Evolutionary conservation across 2,113 vertebrate genomes (phyloP).

Genomic region (Colinus virginianus): DNA sequence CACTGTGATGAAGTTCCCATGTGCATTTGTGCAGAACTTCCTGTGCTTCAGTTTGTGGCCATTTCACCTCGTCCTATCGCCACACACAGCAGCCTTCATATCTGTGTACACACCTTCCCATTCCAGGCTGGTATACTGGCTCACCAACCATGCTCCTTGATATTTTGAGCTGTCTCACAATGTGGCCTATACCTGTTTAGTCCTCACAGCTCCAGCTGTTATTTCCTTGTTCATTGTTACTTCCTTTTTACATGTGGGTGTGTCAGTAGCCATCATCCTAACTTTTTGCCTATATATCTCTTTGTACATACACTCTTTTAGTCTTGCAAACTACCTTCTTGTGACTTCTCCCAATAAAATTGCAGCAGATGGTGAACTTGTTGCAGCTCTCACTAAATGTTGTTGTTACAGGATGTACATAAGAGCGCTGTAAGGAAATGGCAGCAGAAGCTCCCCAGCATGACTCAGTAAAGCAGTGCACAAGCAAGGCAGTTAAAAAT

Average conservation of each 20-base stretch:
- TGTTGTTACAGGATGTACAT: not conserved
- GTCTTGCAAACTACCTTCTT: not conserved
- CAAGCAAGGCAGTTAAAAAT: not conserved
- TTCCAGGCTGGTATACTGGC: not conserved
- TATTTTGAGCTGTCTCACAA: not conserved
- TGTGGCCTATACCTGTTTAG: not conserved
- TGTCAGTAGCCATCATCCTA: not conserved
- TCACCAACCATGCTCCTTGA: not conserved
- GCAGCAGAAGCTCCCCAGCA: not conserved
- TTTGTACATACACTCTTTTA: not conserved
- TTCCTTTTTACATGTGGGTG: not conserved
- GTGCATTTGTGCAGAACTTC: too few species aligned
- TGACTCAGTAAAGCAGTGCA: not conserved
- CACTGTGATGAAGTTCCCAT: too few species aligned
- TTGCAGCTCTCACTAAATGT: not conserved
- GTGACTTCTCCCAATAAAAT: not conserved
- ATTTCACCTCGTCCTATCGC: too few species aligned
- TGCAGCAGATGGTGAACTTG: not conserved
- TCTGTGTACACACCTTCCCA: not conserved
- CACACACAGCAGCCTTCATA: not conserved
- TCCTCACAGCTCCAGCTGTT: not conserved
- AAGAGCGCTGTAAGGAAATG: fast-evolving
- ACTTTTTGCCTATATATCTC: not conserved
- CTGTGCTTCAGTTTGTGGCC: too few species aligned
- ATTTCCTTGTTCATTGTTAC: not conserved